Base-by-base conservation (phyloP, 2,888 invertebrate species). In the Cephus sareptanus region DNA sequence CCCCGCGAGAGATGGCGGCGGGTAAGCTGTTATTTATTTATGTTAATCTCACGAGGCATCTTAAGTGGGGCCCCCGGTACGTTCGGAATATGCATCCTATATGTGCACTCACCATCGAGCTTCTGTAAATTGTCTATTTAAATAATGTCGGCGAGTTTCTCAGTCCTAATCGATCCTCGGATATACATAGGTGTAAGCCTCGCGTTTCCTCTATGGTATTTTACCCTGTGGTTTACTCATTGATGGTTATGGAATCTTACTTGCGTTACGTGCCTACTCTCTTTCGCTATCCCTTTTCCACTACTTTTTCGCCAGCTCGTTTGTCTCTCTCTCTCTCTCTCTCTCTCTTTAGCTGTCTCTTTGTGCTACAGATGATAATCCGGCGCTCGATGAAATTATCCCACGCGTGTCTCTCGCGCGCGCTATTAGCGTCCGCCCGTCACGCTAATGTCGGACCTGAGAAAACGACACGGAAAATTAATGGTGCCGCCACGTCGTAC, bases 11-110 rank as follows among this genome's bases (percentile, higher is more conserved):
- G 81, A 83, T 83, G 80, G 76, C 79, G 80, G 78, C 74, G 75
- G 71, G 74, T 71, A 73, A 76, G 79, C 82, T 83, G 83, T 87
- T 85, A 85, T 85, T 86, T 87, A 85, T 87, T 87, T 84, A 86
- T 84, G 84, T 81, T 86, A 85, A 87, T 87, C 85, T 81, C 82
- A 79, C 75, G 78, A 78, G 69, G 79, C 83, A 85, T 85, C 86
- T 85, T 83, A 82, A 84, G 84, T 78, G 79, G 76, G 70, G 79
- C 35, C 74, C 34, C 74, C 23, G 74, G 80, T 79, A 75, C 31
- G n/a, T 11, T 71, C 71, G 77, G 75, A 40, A 76, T 75, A 74
- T 75, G 77, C 74, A 76, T 78, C 77, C 79, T 81, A 69, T 79
- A 80, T 79, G 79, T 75, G 76, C 56, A 75, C 78, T 31, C 76